A percentile compares a stretch with the other conserved stretches of the same genome.
phyloP scores from a whole-genome alignment of 2,888 invertebrate species.

The Eucera pruinosa region DNA sequence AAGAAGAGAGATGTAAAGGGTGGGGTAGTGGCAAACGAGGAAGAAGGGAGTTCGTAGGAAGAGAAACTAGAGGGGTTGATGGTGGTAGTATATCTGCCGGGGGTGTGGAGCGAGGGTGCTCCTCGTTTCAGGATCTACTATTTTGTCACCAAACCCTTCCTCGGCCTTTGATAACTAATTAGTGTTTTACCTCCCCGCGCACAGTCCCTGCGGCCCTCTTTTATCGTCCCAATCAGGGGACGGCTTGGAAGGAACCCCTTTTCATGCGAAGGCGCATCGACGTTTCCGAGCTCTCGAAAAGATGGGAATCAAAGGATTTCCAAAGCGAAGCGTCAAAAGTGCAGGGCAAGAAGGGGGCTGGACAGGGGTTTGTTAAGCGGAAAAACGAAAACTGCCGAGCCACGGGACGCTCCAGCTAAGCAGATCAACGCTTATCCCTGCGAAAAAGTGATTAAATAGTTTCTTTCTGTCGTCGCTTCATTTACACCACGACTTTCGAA shows the following conservation, averaged over 20 bases:
- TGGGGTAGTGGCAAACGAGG: slow-evolving; percentile 37
- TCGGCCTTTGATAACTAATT: slow-evolving; percentile 88
- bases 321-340: slow-evolving; percentile 81
- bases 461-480: slow-evolving; percentile 34
- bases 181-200: slow-evolving; percentile 85
- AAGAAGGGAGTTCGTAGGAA: slow-evolving; percentile 51
- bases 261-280: slow-evolving; percentile 77
- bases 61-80: slow-evolving; percentile 52
- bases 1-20: slow-evolving; percentile 36
- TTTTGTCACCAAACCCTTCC: slow-evolving; percentile 84
- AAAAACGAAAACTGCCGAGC: slow-evolving; percentile 51
- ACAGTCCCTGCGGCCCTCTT: slow-evolving; percentile 81
- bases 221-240: slow-evolving; percentile 82
- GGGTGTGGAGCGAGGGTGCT: slow-evolving; percentile 56
- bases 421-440: slow-evolving; percentile 50
- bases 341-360: slow-evolving; percentile 55
- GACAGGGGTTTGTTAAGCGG: slow-evolving; percentile 63
- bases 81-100: slow-evolving; percentile 64
- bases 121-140: slow-evolving; percentile 77
- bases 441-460: slow-evolving; percentile 47
- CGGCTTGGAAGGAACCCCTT: slow-evolving; percentile 78
- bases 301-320: slow-evolving; percentile 84
- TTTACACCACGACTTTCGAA: not conserved
- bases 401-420: slow-evolving; percentile 34
- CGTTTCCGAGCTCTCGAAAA: slow-evolving; percentile 79